phyloP scores from a whole-genome alignment of 2,113 vertebrate species.

The Tragulus kanchil region DNA sequence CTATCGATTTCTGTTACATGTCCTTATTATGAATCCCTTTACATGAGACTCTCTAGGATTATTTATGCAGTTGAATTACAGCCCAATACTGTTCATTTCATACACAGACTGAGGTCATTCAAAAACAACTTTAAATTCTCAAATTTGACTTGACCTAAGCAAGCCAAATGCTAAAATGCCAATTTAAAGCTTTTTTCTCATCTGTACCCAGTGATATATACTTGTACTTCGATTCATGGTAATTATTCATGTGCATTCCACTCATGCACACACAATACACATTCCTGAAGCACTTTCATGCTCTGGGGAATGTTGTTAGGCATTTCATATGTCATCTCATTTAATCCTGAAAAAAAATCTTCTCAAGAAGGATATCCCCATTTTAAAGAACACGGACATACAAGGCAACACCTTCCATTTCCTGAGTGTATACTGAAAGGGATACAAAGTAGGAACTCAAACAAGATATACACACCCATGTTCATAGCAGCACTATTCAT shows the following conservation, averaged over 20 bases:
- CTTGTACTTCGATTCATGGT: not conserved
- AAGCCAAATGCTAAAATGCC: not conserved
- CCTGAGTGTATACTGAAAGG: not conserved
- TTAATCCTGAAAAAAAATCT: slow-evolving; percentile 25
- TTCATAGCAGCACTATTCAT: not conserved
- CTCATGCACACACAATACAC: not conserved
- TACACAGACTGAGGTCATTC: not conserved
- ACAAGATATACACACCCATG: not conserved
- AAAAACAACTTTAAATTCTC: slow-evolving; percentile 17
- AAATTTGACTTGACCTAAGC: not conserved
- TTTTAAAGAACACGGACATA: not conserved
- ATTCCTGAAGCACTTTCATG: not conserved
- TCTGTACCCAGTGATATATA: not conserved
- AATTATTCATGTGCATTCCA: not conserved
- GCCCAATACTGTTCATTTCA: not conserved
- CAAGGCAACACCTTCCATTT: not conserved
- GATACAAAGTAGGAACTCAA: slow-evolving; percentile 2
- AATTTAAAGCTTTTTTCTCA: slow-evolving; percentile 2
- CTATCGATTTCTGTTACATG: not conserved
- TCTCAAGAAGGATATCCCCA: not conserved
- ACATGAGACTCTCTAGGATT: not conserved
- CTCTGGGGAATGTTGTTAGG: not conserved
- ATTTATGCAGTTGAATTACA: not conserved
- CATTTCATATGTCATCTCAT: not conserved
- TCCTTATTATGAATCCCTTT: not conserved